Conservation (phyloP, 2,888 invertebrate genomes). For the Leucozona laternaria region DNA sequence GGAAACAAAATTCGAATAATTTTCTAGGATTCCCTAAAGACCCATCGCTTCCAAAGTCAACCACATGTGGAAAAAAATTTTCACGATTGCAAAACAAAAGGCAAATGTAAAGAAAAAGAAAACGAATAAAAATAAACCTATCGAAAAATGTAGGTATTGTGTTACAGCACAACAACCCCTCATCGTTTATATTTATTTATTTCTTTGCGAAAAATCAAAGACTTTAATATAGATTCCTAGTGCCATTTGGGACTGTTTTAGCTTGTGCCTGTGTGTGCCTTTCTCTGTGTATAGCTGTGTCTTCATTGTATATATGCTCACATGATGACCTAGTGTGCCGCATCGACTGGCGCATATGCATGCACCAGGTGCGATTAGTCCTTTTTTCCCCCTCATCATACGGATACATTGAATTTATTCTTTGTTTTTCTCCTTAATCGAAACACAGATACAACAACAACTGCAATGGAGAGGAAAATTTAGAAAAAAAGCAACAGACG, state of each 20-base stretch:
- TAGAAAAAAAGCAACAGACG: constrained; percentile 68
- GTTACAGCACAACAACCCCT: constrained; percentile 61
- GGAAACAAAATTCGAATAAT: neutral
- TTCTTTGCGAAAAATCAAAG: constrained; percentile 71
- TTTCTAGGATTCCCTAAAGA: neutral
- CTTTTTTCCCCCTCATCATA: constrained; percentile 36
- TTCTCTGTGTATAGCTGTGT: neutral
- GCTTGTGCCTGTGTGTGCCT: constrained; percentile 53
- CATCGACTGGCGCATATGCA: constrained; percentile 56
- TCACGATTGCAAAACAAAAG: constrained; percentile 43
- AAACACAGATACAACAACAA: constrained; percentile 37
- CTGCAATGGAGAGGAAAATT: constrained; percentile 56
- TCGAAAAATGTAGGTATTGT: constrained; percentile 67
- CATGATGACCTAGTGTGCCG: constrained; percentile 53
- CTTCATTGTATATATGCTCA: neutral
- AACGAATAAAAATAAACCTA: constrained; percentile 60
- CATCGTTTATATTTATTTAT: constrained; percentile 27
- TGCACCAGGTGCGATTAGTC: constrained; percentile 71
- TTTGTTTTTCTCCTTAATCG: constrained; percentile 42
- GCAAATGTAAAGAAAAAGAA: constrained; percentile 31
- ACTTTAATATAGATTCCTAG: constrained; percentile 71
- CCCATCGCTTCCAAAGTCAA: constrained; percentile 44
- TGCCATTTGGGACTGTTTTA: constrained; percentile 70
- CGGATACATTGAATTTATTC: constrained; percentile 33
- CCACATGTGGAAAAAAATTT: constrained; percentile 46